Percentiles rank a stretch among this genome's conserved stretches.
These are phyloP conservation scores for Koerneria pararmatus DNA, from an alignment of 2,888 invertebrate species.

Conservation along the genomic window DNA sequence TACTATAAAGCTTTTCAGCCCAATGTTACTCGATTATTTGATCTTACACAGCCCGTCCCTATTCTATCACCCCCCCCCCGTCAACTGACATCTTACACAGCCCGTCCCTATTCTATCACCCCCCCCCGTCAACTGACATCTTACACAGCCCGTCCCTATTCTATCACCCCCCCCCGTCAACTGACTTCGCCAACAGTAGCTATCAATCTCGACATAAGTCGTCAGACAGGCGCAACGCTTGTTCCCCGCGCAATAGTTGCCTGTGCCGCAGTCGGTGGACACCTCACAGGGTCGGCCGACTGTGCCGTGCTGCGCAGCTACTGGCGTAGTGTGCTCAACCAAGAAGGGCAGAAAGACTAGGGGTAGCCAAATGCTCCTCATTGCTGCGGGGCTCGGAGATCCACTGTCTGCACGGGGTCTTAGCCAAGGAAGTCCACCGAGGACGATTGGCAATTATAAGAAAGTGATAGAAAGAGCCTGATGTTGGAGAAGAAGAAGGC, in stretches of 20 bases:
- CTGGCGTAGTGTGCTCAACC: constrained; percentile 7
- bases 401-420: not conserved
- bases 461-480: constrained; percentile 9
- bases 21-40: too few relatives aligned
- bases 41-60: too few relatives aligned
- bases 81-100: too few relatives aligned
- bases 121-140: too few relatives aligned
- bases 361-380: constrained; percentile 16
- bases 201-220: constrained; percentile 59
- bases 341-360: not conserved
- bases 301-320: constrained; percentile 51
- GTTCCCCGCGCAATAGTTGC: constrained; percentile 59
- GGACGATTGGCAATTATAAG: constrained; percentile 9
- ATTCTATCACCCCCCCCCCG: too few relatives aligned
- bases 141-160: not conserved
- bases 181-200: constrained; percentile 59
- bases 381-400: not conserved
- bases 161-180: constrained; percentile 23
- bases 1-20: too few relatives aligned
- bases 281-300: constrained; percentile 56
- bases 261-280: constrained; percentile 57
- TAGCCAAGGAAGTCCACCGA: not conserved
- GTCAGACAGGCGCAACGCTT: constrained; percentile 59
- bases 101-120: too few relatives aligned
- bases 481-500: too few relatives aligned